Evolutionary conservation across 2,797 vertebrate genomes (phyloP), one percentile per base, ranked within the genome.

Genomic region (Mallotus villosus): DNA sequence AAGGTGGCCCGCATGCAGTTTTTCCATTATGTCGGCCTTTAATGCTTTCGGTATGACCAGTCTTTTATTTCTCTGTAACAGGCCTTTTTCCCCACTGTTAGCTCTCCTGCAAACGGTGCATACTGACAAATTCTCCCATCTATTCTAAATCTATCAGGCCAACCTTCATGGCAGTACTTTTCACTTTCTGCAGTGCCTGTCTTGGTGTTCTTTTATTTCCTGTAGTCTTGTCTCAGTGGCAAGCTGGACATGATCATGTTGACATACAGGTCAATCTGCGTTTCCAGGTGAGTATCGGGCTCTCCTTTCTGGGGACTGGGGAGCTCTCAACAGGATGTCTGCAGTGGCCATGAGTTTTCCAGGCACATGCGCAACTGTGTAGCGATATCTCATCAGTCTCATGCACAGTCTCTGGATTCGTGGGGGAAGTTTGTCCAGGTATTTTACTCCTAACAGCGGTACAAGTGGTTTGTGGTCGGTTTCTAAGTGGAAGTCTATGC

Each of bases 391-490:
- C 37, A 76, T 73, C 17, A 76, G 59, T 60, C 63, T 75, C 62
- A 69, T 58, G 0, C 34, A 12, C 7, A 74, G 46, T 29, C 60
- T 17, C 11, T 70, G 76, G 0, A 81, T 75, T 17, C 17, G 29
- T 19, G 67, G 32, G 12, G 73, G 60, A 4, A 73, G 37, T 17
- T 75, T 11, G 16, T 75, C 66, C 16, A 75, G 60, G 37, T 67
- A 11, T 37, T 70, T 75, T 14, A 58, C 67, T 1, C 70, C 63
- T 24, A 77, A 24, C 9, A 78, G 25, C 12, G 71, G 24, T 3
- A 72, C 11, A 2, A 76, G 67, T 4, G 55, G 58, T 41, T 78
- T 72, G 69, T 63, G 63, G 34, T 76, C 74, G 19, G 77, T 77
- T 59, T 79, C 55, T 4, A 75, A 59, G 5, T 67, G 63, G 37